Percentiles rank a stretch among this genome's conserved stretches.
Conservation (phyloP, 2,797 vertebrate species). For the Malurus leucopterus region DNA sequence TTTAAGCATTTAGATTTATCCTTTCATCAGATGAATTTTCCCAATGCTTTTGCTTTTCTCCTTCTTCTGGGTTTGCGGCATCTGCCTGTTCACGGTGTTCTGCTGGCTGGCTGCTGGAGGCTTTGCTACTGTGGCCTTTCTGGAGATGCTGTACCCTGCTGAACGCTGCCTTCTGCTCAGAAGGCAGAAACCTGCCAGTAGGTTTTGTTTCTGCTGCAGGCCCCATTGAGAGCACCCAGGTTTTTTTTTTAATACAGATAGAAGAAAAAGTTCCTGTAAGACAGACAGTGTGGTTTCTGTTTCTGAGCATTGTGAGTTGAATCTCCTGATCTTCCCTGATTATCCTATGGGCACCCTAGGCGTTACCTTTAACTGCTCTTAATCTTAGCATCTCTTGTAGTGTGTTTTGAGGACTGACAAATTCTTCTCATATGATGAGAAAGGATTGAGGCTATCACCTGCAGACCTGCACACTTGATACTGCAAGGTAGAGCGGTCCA, state of each 20-base stretch:
- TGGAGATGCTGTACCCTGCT: slow-evolving; percentile 1
- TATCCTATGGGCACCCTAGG: neutral
- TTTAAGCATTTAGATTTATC: neutral
- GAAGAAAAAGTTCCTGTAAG: neutral
- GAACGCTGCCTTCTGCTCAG: neutral
- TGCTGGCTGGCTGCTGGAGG: neutral
- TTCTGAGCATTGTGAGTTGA: neutral
- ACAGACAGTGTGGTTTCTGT: neutral
- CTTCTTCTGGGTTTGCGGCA: slow-evolving; percentile 3
- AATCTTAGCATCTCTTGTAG: neutral
- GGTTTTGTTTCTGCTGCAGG: neutral
- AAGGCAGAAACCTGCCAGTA: neutral
- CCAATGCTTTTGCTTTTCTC: neutral
- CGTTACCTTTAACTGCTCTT: neutral
- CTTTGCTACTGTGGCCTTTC: neutral
- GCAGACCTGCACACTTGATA: neutral
- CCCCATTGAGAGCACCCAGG: neutral
- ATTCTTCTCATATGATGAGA: neutral
- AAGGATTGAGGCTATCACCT: neutral
- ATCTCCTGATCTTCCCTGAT: neutral
- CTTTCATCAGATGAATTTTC: neutral
- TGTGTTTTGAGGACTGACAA: neutral
- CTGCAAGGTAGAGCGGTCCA: neutral
- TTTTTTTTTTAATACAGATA: neutral
- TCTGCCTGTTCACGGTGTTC: neutral